Evolutionary conservation across 2,113 vertebrate species (phyloP).

Genomic region (Drymodes brunneopygia): DNA sequence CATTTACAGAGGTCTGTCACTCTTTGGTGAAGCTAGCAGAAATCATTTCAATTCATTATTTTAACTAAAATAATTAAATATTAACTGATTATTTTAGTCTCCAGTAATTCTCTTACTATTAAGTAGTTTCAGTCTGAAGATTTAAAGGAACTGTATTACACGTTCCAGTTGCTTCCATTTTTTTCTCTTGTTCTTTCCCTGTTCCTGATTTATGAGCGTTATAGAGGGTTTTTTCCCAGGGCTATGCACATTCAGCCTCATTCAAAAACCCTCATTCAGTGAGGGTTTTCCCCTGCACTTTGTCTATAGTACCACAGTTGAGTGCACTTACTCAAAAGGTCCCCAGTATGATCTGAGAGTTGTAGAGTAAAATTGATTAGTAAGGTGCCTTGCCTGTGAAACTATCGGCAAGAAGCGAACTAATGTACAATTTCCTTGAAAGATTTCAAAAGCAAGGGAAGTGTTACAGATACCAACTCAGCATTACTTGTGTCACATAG

Average conservation of each 20-base stretch:
- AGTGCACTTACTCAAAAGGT: not conserved
- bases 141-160: not conserved
- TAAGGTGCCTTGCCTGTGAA: not conserved
- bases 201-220: not conserved
- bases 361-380: not conserved
- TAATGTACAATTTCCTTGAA: not conserved
- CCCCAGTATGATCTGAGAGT: not conserved
- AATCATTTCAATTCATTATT: not conserved
- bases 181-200: not conserved
- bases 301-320: rapidly evolving
- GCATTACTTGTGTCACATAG: rapidly evolving
- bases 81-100: not conserved
- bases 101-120: not conserved
- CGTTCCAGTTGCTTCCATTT: not conserved
- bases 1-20: not conserved
- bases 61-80: not conserved
- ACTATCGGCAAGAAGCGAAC: not conserved
- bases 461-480: rapidly evolving
- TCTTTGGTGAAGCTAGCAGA: not conserved
- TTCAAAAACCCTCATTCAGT: too few relatives aligned
- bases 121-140: not conserved
- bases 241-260: not conserved
- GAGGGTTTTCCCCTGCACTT: not conserved
- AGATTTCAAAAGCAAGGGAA: not conserved
- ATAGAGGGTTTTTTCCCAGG: not conserved